A percentile compares a stretch with the other conserved stretches of the same genome.
These are phyloP conservation scores for Lamellibrachia luymesi DNA, from an alignment of 1,140 invertebrate species.

Conservation along the genomic window DNA sequence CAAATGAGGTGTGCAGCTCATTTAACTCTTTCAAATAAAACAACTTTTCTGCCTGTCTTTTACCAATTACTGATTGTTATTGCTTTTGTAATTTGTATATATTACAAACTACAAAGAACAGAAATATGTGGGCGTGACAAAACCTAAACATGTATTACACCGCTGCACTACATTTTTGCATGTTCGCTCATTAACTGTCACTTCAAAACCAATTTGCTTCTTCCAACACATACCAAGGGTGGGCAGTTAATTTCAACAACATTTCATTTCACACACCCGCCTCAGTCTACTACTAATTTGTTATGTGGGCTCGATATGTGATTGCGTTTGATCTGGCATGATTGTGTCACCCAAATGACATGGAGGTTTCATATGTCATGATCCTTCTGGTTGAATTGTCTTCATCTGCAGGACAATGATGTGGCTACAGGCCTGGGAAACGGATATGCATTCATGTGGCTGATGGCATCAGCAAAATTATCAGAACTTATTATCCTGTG, in stretches of 20 bases:
- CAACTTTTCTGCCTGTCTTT: not conserved
- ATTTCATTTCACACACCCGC: conserved; percentile 1
- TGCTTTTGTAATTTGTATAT: not conserved
- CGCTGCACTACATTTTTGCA: not conserved
- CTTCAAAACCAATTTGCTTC: not conserved
- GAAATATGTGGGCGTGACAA: not conserved
- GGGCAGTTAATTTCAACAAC: not conserved
- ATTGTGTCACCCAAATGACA: not conserved
- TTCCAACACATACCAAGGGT: not conserved
- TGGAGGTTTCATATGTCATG: not conserved
- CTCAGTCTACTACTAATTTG: not conserved
- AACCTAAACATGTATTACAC: not conserved
- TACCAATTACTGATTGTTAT: not conserved
- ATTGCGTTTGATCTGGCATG: not conserved
- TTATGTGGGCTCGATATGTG: not conserved
- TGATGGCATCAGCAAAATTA: not conserved
- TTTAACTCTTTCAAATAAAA: too few species aligned
- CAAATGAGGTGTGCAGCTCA: too few species aligned
- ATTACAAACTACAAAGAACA: not conserved
- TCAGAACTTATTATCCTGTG: not conserved
- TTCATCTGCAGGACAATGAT: not conserved
- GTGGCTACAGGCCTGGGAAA: not conserved
- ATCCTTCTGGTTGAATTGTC: not conserved
- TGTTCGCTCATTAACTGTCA: not conserved
- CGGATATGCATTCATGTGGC: not conserved